A percentile compares a stretch with the other conserved stretches of the same genome.
Conservation (phyloP, 2,797 vertebrate genomes). For the Rhinoraja longicauda region DNA sequence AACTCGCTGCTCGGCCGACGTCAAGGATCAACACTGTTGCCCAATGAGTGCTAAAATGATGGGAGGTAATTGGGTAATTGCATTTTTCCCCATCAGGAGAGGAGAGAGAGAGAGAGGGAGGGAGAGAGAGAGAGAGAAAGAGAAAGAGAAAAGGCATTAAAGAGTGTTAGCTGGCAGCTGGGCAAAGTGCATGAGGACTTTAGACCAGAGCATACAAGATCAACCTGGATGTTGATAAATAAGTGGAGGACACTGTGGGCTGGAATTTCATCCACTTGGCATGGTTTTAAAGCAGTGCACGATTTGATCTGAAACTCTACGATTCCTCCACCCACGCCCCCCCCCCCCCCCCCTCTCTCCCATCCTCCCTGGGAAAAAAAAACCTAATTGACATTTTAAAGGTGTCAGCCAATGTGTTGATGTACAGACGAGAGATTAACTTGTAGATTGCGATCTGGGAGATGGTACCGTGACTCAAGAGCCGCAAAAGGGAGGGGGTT, state of each 20-base stretch:
- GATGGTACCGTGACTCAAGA: background rate
- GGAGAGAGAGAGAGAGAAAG: conserved; percentile 42
- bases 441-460: conserved; percentile 23
- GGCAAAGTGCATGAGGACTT: background rate
- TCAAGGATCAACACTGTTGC: conserved; percentile 70
- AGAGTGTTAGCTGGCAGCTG: conserved; percentile 40
- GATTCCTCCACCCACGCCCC: too few relatives aligned
- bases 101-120: conserved; percentile 47
- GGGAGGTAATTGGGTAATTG: conserved; percentile 74
- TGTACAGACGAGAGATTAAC: conserved; percentile 21
- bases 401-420: background rate
- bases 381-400: conserved; percentile 15
- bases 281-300: background rate
- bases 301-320: background rate
- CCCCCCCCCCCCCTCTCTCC: background rate
- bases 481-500: background rate
- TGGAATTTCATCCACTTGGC: background rate
- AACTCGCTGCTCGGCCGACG: conserved; percentile 50
- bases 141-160: conserved; percentile 5
- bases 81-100: conserved; percentile 65
- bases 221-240: background rate
- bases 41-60: conserved; percentile 73
- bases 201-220: background rate
- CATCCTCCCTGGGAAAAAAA: background rate
- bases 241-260: background rate